These are phyloP conservation scores for Drosophila meridiana DNA, from an alignment of 2,888 invertebrate genomes.

Conservation along the genomic window DNA sequence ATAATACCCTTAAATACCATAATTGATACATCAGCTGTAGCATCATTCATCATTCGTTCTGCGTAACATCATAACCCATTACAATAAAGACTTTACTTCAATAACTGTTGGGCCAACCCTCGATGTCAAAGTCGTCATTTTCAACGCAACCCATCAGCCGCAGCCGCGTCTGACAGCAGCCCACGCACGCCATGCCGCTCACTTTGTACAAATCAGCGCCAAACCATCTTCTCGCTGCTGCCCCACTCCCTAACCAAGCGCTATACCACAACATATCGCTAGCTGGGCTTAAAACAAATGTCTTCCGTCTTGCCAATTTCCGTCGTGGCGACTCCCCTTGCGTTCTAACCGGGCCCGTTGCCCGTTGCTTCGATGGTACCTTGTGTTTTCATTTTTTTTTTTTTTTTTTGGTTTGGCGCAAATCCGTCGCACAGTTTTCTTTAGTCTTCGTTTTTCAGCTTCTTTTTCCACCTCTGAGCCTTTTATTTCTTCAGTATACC, in stretches of 20 bases:
- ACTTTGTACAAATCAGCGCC: slow-evolving; percentile 63
- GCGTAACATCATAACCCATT: slow-evolving; percentile 32
- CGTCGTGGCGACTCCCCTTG: slow-evolving; percentile 22
- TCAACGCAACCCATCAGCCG: slow-evolving; percentile 38
- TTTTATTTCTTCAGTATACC: slow-evolving; percentile 18
- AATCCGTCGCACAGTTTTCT: slow-evolving; percentile 63
- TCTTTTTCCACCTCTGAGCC: slow-evolving; percentile 7
- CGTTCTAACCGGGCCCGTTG: slow-evolving; percentile 10
- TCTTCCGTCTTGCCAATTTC: slow-evolving; percentile 68
- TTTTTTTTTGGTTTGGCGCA: slow-evolving; percentile 41
- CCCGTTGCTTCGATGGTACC: slow-evolving; percentile 19
- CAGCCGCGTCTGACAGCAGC: slow-evolving; percentile 36
- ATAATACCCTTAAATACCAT: neutral
- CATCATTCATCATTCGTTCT: slow-evolving; percentile 42
- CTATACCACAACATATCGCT: slow-evolving; percentile 26
- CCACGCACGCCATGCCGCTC: slow-evolving; percentile 52
- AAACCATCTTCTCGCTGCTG: slow-evolving; percentile 10
- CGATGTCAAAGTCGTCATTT: slow-evolving; percentile 55
- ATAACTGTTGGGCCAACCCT: slow-evolving; percentile 60
- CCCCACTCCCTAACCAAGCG: slow-evolving; percentile 6
- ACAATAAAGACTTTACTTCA: slow-evolving; percentile 7
- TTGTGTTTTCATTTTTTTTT: slow-evolving; percentile 42
- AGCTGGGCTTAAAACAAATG: slow-evolving; percentile 68
- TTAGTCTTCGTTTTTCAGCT: slow-evolving; percentile 19
- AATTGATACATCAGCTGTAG: slow-evolving; percentile 42